These are phyloP conservation scores for Psettodes erumei DNA, from an alignment of 2,113 vertebrate genomes.

Conservation along the genomic window DNA sequence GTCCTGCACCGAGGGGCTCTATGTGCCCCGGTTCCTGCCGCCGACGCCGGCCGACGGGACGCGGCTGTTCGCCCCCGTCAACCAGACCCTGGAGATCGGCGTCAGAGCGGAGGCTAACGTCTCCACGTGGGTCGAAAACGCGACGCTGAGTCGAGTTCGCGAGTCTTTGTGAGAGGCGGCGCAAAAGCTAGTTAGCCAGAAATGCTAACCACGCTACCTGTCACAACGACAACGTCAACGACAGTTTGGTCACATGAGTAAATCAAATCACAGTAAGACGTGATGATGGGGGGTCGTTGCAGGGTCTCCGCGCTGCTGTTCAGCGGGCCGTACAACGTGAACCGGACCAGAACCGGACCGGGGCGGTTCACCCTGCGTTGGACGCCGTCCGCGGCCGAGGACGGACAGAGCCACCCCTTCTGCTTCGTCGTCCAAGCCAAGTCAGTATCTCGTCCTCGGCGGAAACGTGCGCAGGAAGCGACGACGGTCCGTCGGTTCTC, in stretches of 20 bases:
- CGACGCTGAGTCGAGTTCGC: too few species aligned
- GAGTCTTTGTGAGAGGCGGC: too few species aligned
- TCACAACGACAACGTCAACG: too few species aligned
- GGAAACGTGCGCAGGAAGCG: too few species aligned
- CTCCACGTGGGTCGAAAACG: too few species aligned
- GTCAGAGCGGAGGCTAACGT: constrained; percentile 3
- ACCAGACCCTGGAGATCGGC: constrained; percentile 30
- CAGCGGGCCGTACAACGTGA: neutral
- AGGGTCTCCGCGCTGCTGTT: constrained; percentile 42
- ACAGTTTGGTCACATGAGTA: too few species aligned
- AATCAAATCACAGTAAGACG: neutral
- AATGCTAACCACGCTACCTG: too few species aligned
- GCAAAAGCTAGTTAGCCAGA: too few species aligned
- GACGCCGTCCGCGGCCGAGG: constrained; percentile 23
- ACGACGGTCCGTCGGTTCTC: too few species aligned
- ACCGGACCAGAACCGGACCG: rapidly evolving
- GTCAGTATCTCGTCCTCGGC: constrained; percentile 36
- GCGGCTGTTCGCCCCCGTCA: neutral
- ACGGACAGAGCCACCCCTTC: constrained; percentile 24
- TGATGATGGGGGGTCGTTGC: too few species aligned
- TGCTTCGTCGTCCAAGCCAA: constrained; percentile 50
- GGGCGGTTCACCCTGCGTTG: constrained; percentile 35
- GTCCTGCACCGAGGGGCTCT: constrained; percentile 46
- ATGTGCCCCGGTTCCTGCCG: constrained; percentile 51
- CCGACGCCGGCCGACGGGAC: constrained; percentile 52